phyloP scores from a whole-genome alignment of 2,113 vertebrate genomes.

The Neofelis nebulosa region DNA sequence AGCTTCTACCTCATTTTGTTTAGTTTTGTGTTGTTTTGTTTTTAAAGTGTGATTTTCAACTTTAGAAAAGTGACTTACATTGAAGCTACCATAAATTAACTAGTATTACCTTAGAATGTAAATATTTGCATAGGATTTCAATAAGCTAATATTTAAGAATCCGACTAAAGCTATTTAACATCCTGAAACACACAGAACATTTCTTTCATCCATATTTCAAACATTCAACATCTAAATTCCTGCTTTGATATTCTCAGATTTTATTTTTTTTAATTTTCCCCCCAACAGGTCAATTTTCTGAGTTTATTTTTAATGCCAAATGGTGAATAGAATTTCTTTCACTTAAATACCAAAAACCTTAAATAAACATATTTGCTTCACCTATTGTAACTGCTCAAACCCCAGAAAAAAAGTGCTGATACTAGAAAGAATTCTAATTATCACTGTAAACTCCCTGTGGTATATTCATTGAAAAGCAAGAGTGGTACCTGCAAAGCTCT shows the following conservation, averaged over 20 bases:
- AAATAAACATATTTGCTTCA: not conserved
- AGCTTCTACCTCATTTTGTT: not conserved
- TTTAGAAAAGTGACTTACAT: not conserved
- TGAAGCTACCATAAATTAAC: not conserved
- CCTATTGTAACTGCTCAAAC: not conserved
- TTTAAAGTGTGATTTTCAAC: not conserved
- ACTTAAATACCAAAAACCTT: constrained; percentile 21
- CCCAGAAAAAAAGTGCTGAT: not conserved
- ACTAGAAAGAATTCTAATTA: not conserved
- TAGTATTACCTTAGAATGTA: not conserved
- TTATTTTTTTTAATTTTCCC: not conserved
- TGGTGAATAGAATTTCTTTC: not conserved
- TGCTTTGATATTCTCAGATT: constrained; percentile 23
- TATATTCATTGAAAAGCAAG: not conserved
- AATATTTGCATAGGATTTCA: not conserved
- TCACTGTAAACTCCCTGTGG: not conserved
- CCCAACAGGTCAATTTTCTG: not conserved
- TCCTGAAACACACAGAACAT: not conserved
- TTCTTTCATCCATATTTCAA: constrained; percentile 33
- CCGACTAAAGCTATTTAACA: not conserved
- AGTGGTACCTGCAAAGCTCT: not conserved
- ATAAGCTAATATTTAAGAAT: not conserved
- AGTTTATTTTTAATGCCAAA: constrained; percentile 16
- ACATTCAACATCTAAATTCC: not conserved
- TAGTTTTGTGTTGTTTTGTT: not conserved